Evolutionary conservation across 2,113 vertebrate species (phyloP), one percentile per base, ranked within the genome.

Genomic region (Platycercus adscitus): DNA sequence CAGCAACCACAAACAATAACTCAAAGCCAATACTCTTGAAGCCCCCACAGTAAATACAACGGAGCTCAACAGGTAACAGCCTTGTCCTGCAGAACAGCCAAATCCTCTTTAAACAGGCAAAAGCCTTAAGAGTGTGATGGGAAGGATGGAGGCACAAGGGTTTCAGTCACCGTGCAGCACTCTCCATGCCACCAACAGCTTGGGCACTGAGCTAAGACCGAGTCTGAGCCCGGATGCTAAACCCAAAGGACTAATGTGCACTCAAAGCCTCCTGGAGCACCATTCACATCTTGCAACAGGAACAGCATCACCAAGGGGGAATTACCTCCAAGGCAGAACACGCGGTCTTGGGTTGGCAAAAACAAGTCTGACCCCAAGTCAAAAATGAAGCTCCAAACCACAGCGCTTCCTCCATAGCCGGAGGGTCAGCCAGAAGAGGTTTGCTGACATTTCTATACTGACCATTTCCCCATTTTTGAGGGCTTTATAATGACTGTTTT

Each of bases 401-500:
- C 76, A 35, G 46, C 65, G 55, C n/a, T 68, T 77, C 88, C 64
- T 56, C 88, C 28, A 28, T 7, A 95, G 64, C 72, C 82, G 25
- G 29, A 11, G 37, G 91, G 43, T n/a, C 64, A 88, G 82, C 64
- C 13, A 12, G 4, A 17, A 71, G 91, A 88, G 60, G 55, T 46
- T 84, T 88, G 86, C 63, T 86, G 56, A 75, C 86, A 71, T 93
- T 91, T 78, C 60, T 70, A 8, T 29, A 47, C 68, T 39, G 25
- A 73, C 64, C 91, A 72, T 64, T 92, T 91, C 65, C 72, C 85
- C 47, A 5, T 86, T 94, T 86, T 91, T 92, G 86, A 88, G 91
- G 92, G 76, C 16, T 88, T 88, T 43, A 15, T 78, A 88, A 91
- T 88, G 41, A 87, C 84, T 77, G 73, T 26, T 92, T 93, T 76